phyloP scores from a whole-genome alignment of 2,888 invertebrate genomes.

The Matsumyia berberina region DNA sequence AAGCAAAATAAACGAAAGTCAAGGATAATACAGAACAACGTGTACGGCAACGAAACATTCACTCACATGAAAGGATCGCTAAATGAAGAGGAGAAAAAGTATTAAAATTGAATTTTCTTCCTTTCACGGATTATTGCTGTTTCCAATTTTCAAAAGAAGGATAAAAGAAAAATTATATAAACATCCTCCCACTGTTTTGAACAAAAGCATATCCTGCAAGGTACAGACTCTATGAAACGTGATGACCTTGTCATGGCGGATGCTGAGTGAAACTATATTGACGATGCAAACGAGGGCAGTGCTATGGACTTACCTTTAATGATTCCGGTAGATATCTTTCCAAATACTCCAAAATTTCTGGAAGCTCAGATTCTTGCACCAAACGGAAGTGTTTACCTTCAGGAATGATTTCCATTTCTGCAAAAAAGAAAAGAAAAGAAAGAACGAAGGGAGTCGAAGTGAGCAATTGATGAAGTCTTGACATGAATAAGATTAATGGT shows the following conservation, averaged over 20 bases:
- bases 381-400: slow-evolving; percentile 95
- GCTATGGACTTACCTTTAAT: slow-evolving; percentile 88
- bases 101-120: slow-evolving; percentile 42
- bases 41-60: slow-evolving; percentile 15
- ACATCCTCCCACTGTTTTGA: no score
- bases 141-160: background rate
- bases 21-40: slow-evolving; percentile 31
- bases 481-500: background rate
- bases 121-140: background rate
- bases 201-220: no score
- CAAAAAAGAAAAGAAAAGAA: slow-evolving; percentile 78
- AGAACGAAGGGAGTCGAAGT: background rate
- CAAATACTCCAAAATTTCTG: slow-evolving; percentile 91
- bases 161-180: background rate
- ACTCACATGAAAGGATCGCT: slow-evolving; percentile 38
- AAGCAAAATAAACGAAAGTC: slow-evolving; percentile 18
- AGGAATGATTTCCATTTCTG: slow-evolving; percentile 94
- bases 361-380: slow-evolving; percentile 93
- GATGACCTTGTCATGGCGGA: slow-evolving; percentile 18
- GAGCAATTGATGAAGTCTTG: no score
- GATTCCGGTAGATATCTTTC: slow-evolving; percentile 93
- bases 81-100: slow-evolving; percentile 48
- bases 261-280: slow-evolving; percentile 4
- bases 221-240: no score
- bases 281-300: slow-evolving; percentile 70